These are phyloP conservation scores for Cephus spinipes DNA, from an alignment of 2,888 invertebrate species.

Conservation along the genomic window DNA sequence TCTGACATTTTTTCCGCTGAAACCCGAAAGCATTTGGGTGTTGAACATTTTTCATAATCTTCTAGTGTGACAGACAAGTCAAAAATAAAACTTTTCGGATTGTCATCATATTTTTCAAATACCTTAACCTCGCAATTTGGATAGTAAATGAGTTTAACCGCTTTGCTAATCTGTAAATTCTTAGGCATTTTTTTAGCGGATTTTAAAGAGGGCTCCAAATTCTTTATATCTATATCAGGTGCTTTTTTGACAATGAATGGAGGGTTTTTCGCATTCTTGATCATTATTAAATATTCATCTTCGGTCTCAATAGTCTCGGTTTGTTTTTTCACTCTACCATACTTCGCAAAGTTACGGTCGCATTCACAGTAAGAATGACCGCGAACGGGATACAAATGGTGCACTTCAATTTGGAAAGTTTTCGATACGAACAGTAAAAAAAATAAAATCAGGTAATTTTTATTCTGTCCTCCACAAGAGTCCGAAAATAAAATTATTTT, in stretches of 20 bases:
- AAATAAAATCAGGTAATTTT: slow-evolving; percentile 23
- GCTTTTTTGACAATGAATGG: slow-evolving; percentile 24
- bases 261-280: slow-evolving; percentile 20
- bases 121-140: slow-evolving; percentile 18
- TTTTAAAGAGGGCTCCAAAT: slow-evolving; percentile 15
- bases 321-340: slow-evolving; percentile 25
- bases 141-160: slow-evolving; percentile 20
- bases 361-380: slow-evolving; percentile 33
- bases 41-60: slow-evolving; percentile 10
- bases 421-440: slow-evolving; percentile 25
- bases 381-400: slow-evolving; percentile 30
- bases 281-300: slow-evolving; percentile 18
- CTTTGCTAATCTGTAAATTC: slow-evolving; percentile 22
- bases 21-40: slow-evolving; percentile 12
- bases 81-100: slow-evolving; percentile 11
- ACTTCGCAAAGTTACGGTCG: slow-evolving; percentile 28
- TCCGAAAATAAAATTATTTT: slow-evolving; percentile 34
- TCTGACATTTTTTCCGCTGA: slow-evolving; percentile 18
- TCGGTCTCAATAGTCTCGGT: slow-evolving; percentile 23
- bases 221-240: slow-evolving; percentile 16
- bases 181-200: slow-evolving; percentile 13
- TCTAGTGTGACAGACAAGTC: neutral
- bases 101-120: slow-evolving; percentile 19
- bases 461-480: slow-evolving; percentile 27
- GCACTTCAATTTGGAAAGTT: slow-evolving; percentile 18